Evolutionary conservation across 2,888 invertebrate genomes (phyloP).

Genomic region (Deilephila elpenor): DNA sequence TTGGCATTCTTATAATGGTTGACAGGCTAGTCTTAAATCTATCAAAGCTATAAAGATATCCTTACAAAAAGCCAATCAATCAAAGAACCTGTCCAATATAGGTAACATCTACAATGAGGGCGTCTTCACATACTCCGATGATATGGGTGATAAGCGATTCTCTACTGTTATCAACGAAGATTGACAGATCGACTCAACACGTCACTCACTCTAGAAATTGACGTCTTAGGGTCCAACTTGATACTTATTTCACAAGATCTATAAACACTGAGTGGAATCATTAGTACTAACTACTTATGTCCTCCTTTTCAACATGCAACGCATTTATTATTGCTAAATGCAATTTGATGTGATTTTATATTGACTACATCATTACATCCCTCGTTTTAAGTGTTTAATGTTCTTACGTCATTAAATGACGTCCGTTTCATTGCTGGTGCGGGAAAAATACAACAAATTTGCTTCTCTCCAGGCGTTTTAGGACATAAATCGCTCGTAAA

Average conservation of each 20-base stretch:
- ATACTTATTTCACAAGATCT: too few species aligned
- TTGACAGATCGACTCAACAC: conserved; percentile 45
- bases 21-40: not conserved
- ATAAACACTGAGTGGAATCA: too few species aligned
- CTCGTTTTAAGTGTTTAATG: not conserved
- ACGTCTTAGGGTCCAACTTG: not conserved
- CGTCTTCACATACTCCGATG: conserved; percentile 46
- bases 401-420: too few species aligned
- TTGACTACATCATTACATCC: conserved; percentile 11
- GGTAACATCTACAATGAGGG: conserved; percentile 48
- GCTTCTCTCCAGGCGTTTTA: too few species aligned
- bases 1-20: too few species aligned
- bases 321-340: too few species aligned
- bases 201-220: conserved; percentile 33
- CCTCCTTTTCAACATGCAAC: too few species aligned
- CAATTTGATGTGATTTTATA: too few species aligned
- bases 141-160: conserved; percentile 65
- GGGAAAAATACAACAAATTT: too few species aligned
- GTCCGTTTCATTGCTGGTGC: too few species aligned
- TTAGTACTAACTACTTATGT: too few species aligned
- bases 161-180: conserved; percentile 65
- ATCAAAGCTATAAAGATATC: not conserved
- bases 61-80: not conserved
- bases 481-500: too few species aligned
- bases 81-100: not conserved